These are phyloP conservation scores for Aphodius sticticus DNA, from an alignment of 2,888 invertebrate genomes.

Conservation along the genomic window DNA sequence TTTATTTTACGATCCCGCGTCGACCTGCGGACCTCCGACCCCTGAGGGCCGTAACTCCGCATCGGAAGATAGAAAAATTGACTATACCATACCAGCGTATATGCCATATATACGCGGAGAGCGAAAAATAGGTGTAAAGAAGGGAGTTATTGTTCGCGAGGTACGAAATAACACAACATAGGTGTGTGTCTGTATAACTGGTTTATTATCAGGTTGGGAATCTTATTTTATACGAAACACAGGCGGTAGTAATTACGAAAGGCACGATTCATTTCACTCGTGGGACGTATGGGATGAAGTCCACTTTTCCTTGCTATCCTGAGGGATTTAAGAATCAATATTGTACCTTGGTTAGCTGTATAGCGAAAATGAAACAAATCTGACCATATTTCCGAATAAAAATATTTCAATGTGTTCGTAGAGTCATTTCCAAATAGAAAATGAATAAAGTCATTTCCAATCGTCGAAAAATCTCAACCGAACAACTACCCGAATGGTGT, in stretches of 20 bases:
- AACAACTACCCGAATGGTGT: not conserved
- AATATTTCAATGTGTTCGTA: too few relatives aligned
- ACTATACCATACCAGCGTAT: constrained; percentile 44
- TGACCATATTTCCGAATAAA: too few relatives aligned
- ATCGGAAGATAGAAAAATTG: constrained; percentile 49
- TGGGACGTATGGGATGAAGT: constrained; percentile 26
- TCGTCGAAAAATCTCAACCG: too few relatives aligned
- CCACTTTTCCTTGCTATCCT: not conserved
- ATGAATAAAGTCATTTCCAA: too few relatives aligned
- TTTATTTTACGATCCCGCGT: constrained; percentile 47
- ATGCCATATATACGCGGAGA: constrained; percentile 36
- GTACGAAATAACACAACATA: not conserved
- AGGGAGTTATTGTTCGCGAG: not conserved
- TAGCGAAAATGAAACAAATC: too few relatives aligned
- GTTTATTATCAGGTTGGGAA: constrained; percentile 48
- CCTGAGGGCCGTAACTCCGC: constrained; percentile 46
- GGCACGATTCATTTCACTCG: constrained; percentile 45
- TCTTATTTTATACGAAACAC: constrained; percentile 44
- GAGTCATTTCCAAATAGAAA: too few relatives aligned
- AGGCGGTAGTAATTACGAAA: constrained; percentile 45
- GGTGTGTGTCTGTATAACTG: constrained; percentile 29
- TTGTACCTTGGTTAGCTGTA: not conserved
- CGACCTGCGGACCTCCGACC: constrained; percentile 40
- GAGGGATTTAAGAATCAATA: not conserved
- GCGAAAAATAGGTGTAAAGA: constrained; percentile 32